Evolutionary conservation across 1,140 invertebrate genomes (phyloP).

Genomic region (Physella acuta): DNA sequence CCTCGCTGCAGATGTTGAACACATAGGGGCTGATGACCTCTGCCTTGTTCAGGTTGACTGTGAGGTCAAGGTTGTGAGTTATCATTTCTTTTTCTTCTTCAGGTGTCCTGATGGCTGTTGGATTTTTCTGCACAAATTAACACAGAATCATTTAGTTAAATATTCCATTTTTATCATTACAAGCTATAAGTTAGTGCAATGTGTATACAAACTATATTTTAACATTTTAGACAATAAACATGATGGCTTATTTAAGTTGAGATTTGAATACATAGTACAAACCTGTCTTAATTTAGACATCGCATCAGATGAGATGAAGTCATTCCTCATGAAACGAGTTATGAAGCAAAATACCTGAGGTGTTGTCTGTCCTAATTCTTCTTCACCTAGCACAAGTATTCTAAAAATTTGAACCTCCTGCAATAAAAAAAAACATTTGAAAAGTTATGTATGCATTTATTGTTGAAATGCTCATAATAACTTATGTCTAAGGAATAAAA

Average conservation of each 20-base stretch:
- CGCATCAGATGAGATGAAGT: conserved; percentile 92
- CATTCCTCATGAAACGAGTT: conserved; percentile 79
- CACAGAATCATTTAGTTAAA: no score
- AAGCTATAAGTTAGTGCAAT: no score
- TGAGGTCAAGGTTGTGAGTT: conserved; percentile 78
- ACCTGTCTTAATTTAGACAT: conserved; percentile 96
- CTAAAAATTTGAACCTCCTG: conserved; percentile 92
- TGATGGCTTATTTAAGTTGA: background rate
- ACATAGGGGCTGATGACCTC: conserved; percentile 61
- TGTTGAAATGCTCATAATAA: no score
- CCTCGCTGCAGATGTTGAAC: conserved; percentile 73
- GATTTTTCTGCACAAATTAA: conserved; percentile 71
- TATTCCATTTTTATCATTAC: no score
- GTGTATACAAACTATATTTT: no score
- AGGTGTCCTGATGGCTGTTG: conserved; percentile 77
- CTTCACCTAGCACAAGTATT: conserved; percentile 89
- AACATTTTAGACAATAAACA: no score
- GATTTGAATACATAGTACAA: conserved; percentile 10
- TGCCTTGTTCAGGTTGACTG: conserved; percentile 40
- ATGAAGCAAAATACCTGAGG: conserved; percentile 92
- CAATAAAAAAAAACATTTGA: conserved; percentile 40
- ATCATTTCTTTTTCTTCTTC: conserved; percentile 84
- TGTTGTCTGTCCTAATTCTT: conserved; percentile 86
- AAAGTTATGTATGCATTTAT: no score
- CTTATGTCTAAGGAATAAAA: no score